These are phyloP conservation scores for Lycocerus yunnanus DNA, from an alignment of 2,888 invertebrate species.

Conservation along the genomic window DNA sequence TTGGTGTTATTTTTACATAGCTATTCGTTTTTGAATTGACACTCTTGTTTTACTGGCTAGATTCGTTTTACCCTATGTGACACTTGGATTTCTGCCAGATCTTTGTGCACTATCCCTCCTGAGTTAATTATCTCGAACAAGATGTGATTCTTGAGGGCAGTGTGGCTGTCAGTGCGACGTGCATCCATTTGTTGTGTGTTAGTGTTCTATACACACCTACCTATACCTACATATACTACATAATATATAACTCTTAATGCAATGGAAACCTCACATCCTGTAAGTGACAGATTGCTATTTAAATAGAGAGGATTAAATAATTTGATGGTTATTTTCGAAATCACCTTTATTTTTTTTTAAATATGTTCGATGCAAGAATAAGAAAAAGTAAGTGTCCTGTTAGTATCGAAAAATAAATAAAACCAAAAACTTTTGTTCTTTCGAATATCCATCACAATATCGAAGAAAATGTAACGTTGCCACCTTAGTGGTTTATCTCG, in stretches of 20 bases:
- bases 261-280: too few species aligned
- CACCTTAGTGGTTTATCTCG: not conserved
- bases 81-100: not conserved
- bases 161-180: not conserved
- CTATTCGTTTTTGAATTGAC: too few species aligned
- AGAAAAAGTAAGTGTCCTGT: not conserved
- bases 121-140: not conserved
- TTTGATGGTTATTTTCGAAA: too few species aligned
- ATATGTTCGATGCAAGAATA: not conserved
- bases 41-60: too few species aligned
- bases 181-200: too few species aligned
- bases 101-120: not conserved
- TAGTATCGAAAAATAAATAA: not conserved
- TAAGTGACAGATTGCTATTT: too few species aligned
- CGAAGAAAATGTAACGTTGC: not conserved
- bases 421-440: not conserved
- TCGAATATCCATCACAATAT: not conserved
- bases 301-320: too few species aligned
- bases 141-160: not conserved
- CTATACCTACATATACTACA: too few species aligned
- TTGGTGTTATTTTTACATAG: too few species aligned
- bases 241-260: too few species aligned
- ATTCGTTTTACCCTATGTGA: too few species aligned
- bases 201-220: too few species aligned
- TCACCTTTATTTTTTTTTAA: not conserved